Evolutionary conservation across 2,113 vertebrate species (phyloP).

Genomic region (Panthera leo): DNA sequence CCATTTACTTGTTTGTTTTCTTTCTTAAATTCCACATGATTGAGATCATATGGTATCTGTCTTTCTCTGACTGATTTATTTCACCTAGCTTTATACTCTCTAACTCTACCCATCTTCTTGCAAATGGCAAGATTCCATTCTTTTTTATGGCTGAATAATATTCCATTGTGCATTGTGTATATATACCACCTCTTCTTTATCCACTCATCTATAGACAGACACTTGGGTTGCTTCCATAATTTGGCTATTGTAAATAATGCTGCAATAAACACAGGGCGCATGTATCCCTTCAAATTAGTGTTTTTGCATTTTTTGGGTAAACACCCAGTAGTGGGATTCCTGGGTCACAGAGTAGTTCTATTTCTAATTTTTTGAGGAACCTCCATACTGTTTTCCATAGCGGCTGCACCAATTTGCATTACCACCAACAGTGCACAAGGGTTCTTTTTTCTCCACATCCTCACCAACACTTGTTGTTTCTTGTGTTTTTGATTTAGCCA

Average conservation of each 20-base stretch:
- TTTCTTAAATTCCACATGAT: neutral
- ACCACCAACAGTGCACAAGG: neutral
- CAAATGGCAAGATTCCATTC: neutral
- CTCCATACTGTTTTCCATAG: neutral
- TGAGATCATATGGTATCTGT: neutral
- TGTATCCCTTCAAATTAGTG: neutral
- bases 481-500: neutral
- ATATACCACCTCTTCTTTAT: neutral
- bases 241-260: neutral
- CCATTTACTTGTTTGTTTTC: neutral
- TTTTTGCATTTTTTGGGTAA: neutral
- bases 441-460: neutral
- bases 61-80: neutral
- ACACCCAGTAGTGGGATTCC: neutral
- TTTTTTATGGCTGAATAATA: neutral
- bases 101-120: neutral
- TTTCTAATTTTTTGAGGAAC: neutral
- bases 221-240: neutral
- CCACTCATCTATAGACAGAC: neutral
- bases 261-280: neutral
- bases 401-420: neutral
- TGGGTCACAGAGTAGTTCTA: neutral
- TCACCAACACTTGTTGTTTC: neutral
- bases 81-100: neutral
- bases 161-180: neutral